A percentile compares a stretch with the other conserved stretches of the same genome.
phyloP scores from a whole-genome alignment of 2,888 invertebrate genomes.

The Reticulitermes lucifugus region DNA sequence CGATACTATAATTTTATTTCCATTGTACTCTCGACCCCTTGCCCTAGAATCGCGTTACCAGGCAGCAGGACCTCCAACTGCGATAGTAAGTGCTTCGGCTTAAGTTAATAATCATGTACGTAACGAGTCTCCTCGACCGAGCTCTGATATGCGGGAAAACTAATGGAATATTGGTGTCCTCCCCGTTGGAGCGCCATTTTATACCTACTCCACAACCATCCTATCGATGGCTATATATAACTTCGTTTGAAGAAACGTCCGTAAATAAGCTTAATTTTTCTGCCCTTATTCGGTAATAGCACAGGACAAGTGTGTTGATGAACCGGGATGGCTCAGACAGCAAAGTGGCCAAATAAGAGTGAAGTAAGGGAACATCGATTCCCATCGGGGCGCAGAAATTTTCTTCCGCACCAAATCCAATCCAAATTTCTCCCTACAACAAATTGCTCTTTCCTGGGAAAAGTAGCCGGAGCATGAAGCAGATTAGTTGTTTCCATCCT shows the following conservation, averaged over 20 bases:
- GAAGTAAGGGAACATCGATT: no score
- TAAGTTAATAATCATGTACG: slow-evolving; percentile 33
- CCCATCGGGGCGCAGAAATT: no score
- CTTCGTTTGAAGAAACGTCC: not conserved
- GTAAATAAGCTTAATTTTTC: not conserved
- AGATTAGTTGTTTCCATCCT: no score
- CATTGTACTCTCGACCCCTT: not conserved
- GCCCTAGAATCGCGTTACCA: not conserved
- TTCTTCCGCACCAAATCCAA: no score
- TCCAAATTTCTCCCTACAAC: no score
- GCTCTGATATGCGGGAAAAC: not conserved
- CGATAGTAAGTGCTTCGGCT: slow-evolving; percentile 23
- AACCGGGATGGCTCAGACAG: no score
- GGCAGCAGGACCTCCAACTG: not conserved
- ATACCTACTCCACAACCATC: not conserved
- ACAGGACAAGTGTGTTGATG: no score
- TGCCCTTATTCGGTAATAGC: no score
- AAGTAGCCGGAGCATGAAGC: no score
- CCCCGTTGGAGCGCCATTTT: slow-evolving; percentile 10
- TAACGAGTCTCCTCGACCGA: no score
- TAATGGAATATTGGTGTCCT: slow-evolving; percentile 41
- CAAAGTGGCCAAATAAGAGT: no score
- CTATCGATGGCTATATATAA: not conserved
- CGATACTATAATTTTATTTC: not conserved
- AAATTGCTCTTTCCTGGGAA: no score